Conservation (phyloP, 2,113 vertebrate genomes). For the Euleptes europaea region DNA sequence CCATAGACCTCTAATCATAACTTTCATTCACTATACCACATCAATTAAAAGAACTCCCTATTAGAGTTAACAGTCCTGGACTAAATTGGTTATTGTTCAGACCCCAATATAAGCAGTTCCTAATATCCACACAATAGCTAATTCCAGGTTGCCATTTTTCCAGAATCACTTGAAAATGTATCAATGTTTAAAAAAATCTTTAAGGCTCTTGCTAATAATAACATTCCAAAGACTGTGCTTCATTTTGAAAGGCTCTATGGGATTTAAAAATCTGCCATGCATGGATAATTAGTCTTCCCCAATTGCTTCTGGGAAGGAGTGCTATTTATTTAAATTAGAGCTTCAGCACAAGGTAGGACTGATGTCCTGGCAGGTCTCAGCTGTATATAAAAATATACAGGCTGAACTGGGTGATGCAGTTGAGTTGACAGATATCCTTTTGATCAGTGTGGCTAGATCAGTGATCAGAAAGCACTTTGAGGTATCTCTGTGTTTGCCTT, state of each 20-base stretch:
- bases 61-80: background rate
- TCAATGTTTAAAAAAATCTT: background rate
- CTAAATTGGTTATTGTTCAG: background rate
- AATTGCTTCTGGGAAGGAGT: background rate
- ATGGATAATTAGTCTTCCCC: background rate
- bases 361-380: background rate
- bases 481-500: background rate
- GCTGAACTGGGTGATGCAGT: background rate
- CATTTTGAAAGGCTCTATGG: background rate
- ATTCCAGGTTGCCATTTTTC: background rate
- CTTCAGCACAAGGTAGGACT: background rate
- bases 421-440: background rate
- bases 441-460: background rate
- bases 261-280: background rate
- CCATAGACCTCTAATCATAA: too few relatives aligned
- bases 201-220: background rate
- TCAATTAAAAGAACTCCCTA: background rate
- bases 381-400: background rate
- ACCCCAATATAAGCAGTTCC: background rate
- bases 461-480: conserved; percentile 2
- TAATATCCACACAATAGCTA: background rate
- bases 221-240: background rate
- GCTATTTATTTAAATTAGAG: background rate
- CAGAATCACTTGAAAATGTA: background rate
- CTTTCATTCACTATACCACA: too few relatives aligned